Evolutionary conservation across 2,888 invertebrate genomes (phyloP), one percentile per base, ranked within the genome.

Genomic region (Eupithecia tripunctaria): DNA sequence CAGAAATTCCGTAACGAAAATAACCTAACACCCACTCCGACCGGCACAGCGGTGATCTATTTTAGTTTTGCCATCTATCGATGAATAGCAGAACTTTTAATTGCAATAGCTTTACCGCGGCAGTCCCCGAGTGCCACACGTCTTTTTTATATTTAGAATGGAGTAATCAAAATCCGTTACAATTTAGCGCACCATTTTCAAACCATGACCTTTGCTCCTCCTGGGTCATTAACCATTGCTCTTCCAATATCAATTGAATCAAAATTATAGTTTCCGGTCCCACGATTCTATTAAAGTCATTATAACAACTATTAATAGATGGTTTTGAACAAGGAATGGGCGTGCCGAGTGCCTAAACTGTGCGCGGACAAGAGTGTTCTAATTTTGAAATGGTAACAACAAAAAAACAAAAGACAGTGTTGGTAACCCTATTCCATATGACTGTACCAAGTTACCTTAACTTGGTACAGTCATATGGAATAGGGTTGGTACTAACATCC

Each of bases 201-300:
- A 73, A 72, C 71, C 71, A 72, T 75, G 76, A 76, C 78, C 77
- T 79, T 79, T 80, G 77, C 67, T 77, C 78, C 32, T 41, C 15
- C n/a, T 79, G 68, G 75, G 65, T 71, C 67, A 76, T 75, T 75
- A 76, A 79, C 72, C 78, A 82, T 81, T 77, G 80, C 77, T 82
- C 82, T 79, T 82, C 78, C 77, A 76, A 65, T 77, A 74, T 79
- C 67, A 77, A 78, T 76, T 70, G 68, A 78, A 77, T 69, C 56
- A 70, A 77, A 84, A 85, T 85, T 84, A 84, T 80, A 82, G 84
- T 80, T 79, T 81, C 81, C 80, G 81, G 77, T 82, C 81, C 77
- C 81, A 82, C 82, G 81, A 80, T 70, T 80, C 75, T 68, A 77
- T 77, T 78, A 79, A 78, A 77, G 76, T 73, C 78, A 75, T 79